These are phyloP conservation scores for Selene dorsalis DNA, from an alignment of 2,797 vertebrate genomes.

Conservation along the genomic window DNA sequence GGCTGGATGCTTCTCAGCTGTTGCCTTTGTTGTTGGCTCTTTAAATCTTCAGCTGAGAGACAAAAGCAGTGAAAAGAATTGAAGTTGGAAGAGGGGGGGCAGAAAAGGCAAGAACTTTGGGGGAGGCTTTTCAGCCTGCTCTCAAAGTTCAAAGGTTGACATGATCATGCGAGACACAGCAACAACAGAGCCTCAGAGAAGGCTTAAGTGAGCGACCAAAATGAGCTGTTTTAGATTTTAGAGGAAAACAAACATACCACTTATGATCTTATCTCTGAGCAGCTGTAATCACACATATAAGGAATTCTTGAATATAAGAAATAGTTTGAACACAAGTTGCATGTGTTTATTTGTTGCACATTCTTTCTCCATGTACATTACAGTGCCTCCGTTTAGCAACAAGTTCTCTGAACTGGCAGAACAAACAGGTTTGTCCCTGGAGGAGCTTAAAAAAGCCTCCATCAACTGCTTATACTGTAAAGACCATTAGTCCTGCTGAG, in stretches of 20 bases:
- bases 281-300: not conserved
- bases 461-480: constrained; percentile 19
- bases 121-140: constrained; percentile 2
- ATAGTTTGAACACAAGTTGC: not conserved
- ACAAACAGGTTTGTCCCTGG: constrained; percentile 10
- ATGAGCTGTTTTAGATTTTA: not conserved
- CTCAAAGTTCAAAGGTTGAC: constrained; percentile 19
- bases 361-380: not conserved
- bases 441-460: constrained; percentile 11
- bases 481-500: constrained; percentile 18
- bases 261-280: not conserved
- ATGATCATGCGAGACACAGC: not conserved
- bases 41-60: constrained; percentile 27
- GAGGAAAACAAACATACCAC: not conserved
- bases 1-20: constrained; percentile 41
- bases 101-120: not conserved
- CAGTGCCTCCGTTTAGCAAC: not conserved
- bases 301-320: not conserved
- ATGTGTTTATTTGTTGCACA: not conserved
- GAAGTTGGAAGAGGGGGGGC: not conserved
- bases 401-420: constrained; percentile 5
- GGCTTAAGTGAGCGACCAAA: not conserved
- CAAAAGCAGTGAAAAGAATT: not conserved
- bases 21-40: constrained; percentile 25
- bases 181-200: not conserved